A percentile compares a stretch with the other conserved stretches of the same genome.
phyloP scores from a whole-genome alignment of 2,888 invertebrate genomes.

The Brassicogethes aeneus region DNA sequence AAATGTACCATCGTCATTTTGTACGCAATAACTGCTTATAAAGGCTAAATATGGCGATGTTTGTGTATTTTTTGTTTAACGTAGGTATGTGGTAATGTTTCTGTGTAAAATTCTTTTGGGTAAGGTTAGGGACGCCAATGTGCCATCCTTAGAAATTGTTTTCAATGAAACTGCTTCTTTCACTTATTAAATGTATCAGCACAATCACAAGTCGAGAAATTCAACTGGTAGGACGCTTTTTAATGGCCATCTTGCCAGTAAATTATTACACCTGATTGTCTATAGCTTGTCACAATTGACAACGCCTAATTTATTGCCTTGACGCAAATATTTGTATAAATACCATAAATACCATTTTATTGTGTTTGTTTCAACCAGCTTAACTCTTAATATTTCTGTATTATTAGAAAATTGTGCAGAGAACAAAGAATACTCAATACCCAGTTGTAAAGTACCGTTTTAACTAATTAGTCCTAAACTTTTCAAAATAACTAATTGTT shows the following conservation, averaged over 20 bases:
- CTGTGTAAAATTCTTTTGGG: not conserved
- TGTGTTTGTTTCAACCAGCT: not conserved
- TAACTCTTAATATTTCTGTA: not conserved
- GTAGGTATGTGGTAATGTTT: not conserved
- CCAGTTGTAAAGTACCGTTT: too few species aligned
- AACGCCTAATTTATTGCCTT: conserved; percentile 7
- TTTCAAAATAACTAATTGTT: too few species aligned
- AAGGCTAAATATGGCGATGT: too few species aligned
- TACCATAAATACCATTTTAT: not conserved
- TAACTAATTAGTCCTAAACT: too few species aligned
- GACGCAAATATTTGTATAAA: conserved; percentile 1
- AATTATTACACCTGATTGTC: conserved; percentile 11
- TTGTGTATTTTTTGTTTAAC: not conserved
- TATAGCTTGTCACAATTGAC: conserved; percentile 10
- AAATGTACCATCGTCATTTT: not conserved
- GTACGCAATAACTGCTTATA: too few species aligned
- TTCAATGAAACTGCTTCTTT: conserved; percentile 18
- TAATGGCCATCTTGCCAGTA: conserved; percentile 9
- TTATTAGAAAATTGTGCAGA: not conserved
- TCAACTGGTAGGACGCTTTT: conserved; percentile 10
- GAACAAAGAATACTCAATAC: not conserved
- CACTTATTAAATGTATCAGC: conserved; percentile 13
- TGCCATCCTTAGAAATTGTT: conserved; percentile 11
- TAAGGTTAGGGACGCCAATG: not conserved
- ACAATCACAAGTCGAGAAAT: conserved; percentile 12